Base-by-base conservation (phyloP, 2,888 invertebrate genomes). In the Escarpia spicata region DNA sequence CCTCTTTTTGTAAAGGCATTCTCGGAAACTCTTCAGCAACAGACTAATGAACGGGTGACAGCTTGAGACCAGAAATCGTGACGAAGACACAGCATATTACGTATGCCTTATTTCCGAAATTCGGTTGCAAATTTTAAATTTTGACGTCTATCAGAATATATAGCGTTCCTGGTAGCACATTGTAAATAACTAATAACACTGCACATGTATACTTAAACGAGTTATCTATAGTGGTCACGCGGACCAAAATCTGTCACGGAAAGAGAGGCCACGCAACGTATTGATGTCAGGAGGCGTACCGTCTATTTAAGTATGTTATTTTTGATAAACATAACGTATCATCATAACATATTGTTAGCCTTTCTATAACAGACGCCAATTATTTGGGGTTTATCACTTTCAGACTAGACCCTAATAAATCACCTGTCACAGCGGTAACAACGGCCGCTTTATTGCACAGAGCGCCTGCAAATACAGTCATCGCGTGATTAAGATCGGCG, bases 261-360 rank as follows among this genome's bases (percentile, higher is more conserved):
- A n/a, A 75, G 75, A 75, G 75, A 6, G 19, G 52, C 52, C 75
- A 75, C 19, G 26, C 75, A n/a, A 75, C 75, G n/a, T 26, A 75
- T 75, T 26, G 75, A 75, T 19, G 75, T n/a, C 75, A 26, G 19
- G 26, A n/a, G 26, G 3, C 26, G 75, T 6, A 75, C 75, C 75
- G 75, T 75, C 26, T 75, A 75, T 75, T 75, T 75, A 26, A n/a
- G 75, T 19, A 75, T 26, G 75, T 75, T 75, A 26, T 75, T 75
- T 75, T 26, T 75, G 75, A 75, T 75, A 75, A 75, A 75, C 75
- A 75, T 52, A 52, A 52, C 75, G 75, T 75, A 26, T 75, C 75
- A 75, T 75, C 75, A 75, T n/a, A 75, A 75, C 75, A 75, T 75
- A 75, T 75, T 75, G 75, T 75, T 75, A 75, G 75, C 75, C 75